Conservation (phyloP, 2,888 invertebrate species). For the Dusona sp. region DNA sequence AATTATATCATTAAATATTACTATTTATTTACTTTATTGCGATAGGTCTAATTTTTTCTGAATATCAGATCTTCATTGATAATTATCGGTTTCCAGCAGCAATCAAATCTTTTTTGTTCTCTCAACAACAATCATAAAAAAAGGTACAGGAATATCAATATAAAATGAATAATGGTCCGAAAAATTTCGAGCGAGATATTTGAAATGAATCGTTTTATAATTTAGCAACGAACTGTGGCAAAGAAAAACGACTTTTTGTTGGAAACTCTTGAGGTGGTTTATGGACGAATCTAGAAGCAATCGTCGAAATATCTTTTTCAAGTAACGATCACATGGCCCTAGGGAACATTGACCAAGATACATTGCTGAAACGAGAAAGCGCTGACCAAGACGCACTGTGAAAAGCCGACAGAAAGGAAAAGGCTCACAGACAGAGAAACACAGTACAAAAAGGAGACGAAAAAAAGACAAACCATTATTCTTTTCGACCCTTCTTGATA, state of each 20-base stretch:
- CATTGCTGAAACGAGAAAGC: conserved; percentile 46
- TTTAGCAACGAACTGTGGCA: background rate
- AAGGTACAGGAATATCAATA: too few species aligned
- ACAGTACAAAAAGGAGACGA: background rate
- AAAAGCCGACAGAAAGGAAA: background rate
- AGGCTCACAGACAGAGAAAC: background rate
- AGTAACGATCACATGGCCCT: conserved; percentile 56
- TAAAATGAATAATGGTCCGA: background rate
- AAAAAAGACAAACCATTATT: background rate
- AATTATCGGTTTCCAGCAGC: too few species aligned
- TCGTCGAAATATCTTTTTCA: conserved; percentile 36
- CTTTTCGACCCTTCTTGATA: conserved; percentile 25
- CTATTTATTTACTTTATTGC: too few species aligned
- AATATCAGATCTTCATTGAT: too few species aligned
- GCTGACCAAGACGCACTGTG: conserved; percentile 21
- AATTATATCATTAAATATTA: too few species aligned
- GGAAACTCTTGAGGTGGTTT: conserved; percentile 43
- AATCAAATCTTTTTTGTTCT: too few species aligned
- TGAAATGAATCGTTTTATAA: background rate
- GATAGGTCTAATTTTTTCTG: too few species aligned
- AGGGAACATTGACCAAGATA: conserved; percentile 71
- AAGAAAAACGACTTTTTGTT: background rate
- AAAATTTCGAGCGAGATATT: background rate
- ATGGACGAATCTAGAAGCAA: conserved; percentile 22
- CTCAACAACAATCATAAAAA: too few species aligned